Base-by-base conservation (phyloP, 2,797 vertebrate species). In the Cuniculus paca region DNA sequence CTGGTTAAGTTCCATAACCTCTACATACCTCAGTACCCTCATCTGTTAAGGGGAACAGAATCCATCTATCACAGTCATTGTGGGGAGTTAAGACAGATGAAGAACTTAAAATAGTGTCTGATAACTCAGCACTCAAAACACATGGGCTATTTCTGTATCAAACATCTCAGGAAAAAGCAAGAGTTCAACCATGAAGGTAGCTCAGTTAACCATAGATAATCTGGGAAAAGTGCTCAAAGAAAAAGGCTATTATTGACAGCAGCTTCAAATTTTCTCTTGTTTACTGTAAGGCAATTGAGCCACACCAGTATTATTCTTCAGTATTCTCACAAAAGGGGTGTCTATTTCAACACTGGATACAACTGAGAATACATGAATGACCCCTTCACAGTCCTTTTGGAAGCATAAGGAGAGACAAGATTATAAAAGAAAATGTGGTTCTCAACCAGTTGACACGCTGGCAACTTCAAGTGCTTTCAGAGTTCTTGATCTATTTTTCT, bases 401-500 rank as follows among this genome's bases (percentile, higher is more conserved):
- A 88, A 61, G 20, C 45, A 54, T 39, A 70, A 56, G 20, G 60
- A 95, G 50, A 63, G 48, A 65, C 31, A 93, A 45, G 70, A 81
- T 31, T 70, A 28, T 31, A 50, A 6, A 75, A 60, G 58, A 80
- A 65, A 95, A 68, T n/a, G 54, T 34, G 54, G 24, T 45, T 45
- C 22, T 82, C 31, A 68, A 60, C 26, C 63, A 84, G 34, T 52
- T 2, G 24, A 79, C 45, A 87, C 58, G 63, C 54, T 78, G 90
- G 84, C 81, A 89, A 89, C 10, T 77, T 79, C 6, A 65, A 84
- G 9, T 85, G 4, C 84, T 45, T 54, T 90, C 17, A 86, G 31
- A 5, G 5, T 93, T 80, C 80, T 45, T 45, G 11, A 63, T 60
- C 94, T 70, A 58, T 58, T 92, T 77, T 58, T 90, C 78, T 96